Conservation (phyloP, 2,113 vertebrate genomes). For the Acrocephalus arundinaceus region DNA sequence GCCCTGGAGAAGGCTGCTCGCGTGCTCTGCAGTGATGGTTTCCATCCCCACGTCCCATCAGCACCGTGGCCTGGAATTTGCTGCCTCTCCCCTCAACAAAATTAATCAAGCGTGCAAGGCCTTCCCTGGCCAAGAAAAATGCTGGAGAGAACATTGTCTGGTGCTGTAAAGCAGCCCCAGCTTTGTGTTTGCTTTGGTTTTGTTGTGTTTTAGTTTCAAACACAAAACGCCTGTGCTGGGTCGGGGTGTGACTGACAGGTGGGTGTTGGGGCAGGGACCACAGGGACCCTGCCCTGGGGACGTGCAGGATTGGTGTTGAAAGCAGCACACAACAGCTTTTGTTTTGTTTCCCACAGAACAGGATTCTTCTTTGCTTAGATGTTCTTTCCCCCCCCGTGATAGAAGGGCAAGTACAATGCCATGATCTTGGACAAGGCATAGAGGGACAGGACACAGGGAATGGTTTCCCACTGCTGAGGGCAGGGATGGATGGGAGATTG, state of each 20-base stretch:
- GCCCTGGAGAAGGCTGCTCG: neutral
- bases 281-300: neutral
- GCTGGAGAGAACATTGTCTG: neutral
- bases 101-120: neutral
- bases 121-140: slow-evolving; percentile 31
- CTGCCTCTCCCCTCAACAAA: neutral
- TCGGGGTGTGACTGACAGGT: neutral
- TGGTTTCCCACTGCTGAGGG: neutral
- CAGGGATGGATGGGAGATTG: neutral
- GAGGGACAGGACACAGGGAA: neutral
- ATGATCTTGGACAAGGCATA: neutral
- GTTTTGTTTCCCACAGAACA: neutral
- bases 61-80: neutral
- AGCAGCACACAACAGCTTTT: fast-evolving
- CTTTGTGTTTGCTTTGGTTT: neutral
- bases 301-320: neutral
- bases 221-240: neutral
- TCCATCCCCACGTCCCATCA: neutral
- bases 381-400: neutral
- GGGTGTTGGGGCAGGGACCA: neutral
- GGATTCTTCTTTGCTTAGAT: neutral
- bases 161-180: neutral
- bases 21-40: neutral
- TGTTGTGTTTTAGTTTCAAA: too few relatives aligned
- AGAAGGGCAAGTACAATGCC: neutral